Evolutionary conservation across 2,113 vertebrate genomes (phyloP).

Genomic region (Andinoacara biseriatus): DNA sequence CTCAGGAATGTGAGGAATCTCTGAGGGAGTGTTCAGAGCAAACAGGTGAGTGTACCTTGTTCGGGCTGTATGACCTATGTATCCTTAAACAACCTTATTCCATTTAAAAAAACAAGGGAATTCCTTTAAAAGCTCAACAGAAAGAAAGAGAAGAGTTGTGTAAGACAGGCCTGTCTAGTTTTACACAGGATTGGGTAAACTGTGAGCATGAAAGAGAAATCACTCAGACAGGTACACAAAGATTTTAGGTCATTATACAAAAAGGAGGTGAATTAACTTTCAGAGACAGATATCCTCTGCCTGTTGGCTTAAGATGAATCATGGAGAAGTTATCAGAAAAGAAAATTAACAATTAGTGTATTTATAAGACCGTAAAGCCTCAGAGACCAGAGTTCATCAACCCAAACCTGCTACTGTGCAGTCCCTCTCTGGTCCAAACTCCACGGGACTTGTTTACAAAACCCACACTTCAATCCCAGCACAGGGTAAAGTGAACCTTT

Average conservation of each 20-base stretch:
- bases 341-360: conserved; percentile 15
- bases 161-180: not conserved
- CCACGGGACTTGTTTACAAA: conserved; percentile 29
- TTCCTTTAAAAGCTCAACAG: not conserved
- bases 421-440: conserved; percentile 48
- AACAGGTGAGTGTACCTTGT: conserved; percentile 51
- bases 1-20: conserved; percentile 72
- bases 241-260: conserved; percentile 4
- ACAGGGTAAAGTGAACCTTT: conserved; percentile 7
- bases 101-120: conserved; percentile 2
- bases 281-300: conserved; percentile 9
- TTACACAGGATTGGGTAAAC: not conserved
- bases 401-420: conserved; percentile 31
- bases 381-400: conserved; percentile 45
- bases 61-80: conserved; percentile 37
- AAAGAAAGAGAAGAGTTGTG: not conserved
- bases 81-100: conserved; percentile 12
- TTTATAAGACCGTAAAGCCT: conserved; percentile 2
- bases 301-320: conserved; percentile 5
- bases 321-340: not conserved
- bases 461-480: conserved; percentile 17
- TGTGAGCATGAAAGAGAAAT: not conserved
- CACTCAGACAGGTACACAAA: not conserved
- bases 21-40: conserved; percentile 53
- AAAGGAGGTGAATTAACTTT: not conserved